Base-by-base conservation (phyloP, 2,797 vertebrate genomes). In the Linurgus olivaceus region DNA sequence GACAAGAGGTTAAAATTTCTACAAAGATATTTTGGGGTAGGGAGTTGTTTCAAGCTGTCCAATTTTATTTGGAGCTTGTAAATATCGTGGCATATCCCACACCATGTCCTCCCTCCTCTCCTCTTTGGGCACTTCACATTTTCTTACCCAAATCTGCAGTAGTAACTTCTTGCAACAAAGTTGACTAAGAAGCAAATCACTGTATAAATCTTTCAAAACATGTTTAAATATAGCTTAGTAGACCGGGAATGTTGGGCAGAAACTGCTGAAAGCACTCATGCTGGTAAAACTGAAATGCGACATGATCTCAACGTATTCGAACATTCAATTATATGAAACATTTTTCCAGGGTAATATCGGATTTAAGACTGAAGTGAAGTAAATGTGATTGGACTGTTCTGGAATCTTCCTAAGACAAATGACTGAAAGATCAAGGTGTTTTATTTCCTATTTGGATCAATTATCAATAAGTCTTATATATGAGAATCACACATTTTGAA, bases 361-460 rank as follows among this genome's bases (percentile, higher is more conserved):
- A 78, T 86, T 79, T 90, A 92, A 91, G 73, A 35, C 45, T 54
- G 38, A 84, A 87, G 48, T 40, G 86, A 71, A 82, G 45, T 52
- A 91, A 80, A 92, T 59, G 47, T 91, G 85, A 88, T 83, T 68
- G 89, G 71, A 37, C 75, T 96, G 54, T 37, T 87, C 62, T 72
- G 68, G 82, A 97, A 70, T 93, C 93, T 95, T 96, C 70, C 35
- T 94, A 50, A 73, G 90, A 88, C 57, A 94, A 94, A 96, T 44
- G 75, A 82, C 83, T 87, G 79, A 94, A 95, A 84, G 68, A 94
- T 90, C 63, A 89, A 87, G 83, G 75, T 94, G 78, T 88, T 95
- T 96, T 94, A 94, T 95, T 96, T 96, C 91, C 92, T 95, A 95
- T 90, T 87, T 90, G 78, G 86, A 86, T 94, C 75, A 86, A 65